Evolutionary conservation across 2,113 vertebrate genomes (phyloP).

Genomic region (Proteles cristata): DNA sequence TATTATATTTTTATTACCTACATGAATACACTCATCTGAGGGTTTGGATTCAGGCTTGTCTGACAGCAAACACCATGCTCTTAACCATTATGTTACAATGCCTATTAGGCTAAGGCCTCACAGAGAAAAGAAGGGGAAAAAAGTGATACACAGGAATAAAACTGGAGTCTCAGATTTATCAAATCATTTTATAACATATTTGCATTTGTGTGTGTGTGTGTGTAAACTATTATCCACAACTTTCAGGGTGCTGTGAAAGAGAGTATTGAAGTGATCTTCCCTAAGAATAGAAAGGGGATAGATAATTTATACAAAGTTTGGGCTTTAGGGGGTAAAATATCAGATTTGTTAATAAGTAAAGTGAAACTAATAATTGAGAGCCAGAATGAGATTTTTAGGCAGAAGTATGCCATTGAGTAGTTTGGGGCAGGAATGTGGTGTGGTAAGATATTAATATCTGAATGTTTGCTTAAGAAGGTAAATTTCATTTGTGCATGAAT

Average conservation of each 20-base stretch:
- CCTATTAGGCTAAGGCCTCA: not conserved
- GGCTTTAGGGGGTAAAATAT: not conserved
- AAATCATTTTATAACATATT: not conserved
- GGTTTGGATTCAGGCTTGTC: not conserved
- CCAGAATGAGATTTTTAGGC: not conserved
- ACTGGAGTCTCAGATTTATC: not conserved
- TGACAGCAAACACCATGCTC: not conserved
- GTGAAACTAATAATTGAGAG: not conserved
- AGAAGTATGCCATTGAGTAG: not conserved
- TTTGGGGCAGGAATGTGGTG: not conserved
- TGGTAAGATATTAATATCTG: not conserved
- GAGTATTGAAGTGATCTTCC: not conserved
- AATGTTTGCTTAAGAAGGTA: not conserved
- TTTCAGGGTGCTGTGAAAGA: constrained; percentile 7
- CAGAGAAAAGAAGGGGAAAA: not conserved
- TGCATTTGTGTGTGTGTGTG: not conserved
- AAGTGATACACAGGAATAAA: not conserved
- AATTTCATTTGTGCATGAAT: not conserved
- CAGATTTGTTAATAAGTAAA: not conserved
- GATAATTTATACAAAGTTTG: not conserved
- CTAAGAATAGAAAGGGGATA: not conserved
- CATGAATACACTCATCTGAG: not conserved
- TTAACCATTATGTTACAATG: not conserved
- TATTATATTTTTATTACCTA: not conserved
- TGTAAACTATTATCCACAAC: not conserved